These are phyloP conservation scores for Philonicus albiceps DNA, from an alignment of 2,888 invertebrate species.

Conservation along the genomic window DNA sequence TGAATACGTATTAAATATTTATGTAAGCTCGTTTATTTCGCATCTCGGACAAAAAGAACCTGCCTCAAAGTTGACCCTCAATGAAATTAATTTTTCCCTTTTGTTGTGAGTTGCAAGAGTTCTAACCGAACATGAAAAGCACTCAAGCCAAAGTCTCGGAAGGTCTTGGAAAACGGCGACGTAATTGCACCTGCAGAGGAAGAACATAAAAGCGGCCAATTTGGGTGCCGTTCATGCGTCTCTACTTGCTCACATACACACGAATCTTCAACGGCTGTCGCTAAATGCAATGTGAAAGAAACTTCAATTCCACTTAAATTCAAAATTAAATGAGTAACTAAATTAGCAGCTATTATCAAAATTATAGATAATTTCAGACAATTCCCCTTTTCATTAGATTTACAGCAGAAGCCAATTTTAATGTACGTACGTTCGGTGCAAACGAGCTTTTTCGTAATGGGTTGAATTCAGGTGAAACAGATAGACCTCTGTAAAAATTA, in stretches of 20 bases:
- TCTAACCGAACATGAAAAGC: neutral
- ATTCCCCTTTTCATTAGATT: neutral
- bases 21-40: neutral
- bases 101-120: neutral
- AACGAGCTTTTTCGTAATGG: neutral
- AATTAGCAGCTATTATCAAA: neutral
- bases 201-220: neutral
- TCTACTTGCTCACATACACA: neutral
- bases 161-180: neutral
- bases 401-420: neutral
- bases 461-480: neutral
- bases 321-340: neutral
- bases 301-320: neutral
- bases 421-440: neutral
- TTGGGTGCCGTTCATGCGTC: neutral
- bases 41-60: neutral
- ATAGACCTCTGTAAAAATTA: neutral
- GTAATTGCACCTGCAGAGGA: neutral
- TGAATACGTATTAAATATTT: neutral
- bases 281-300: neutral
- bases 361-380: conserved; percentile 5
- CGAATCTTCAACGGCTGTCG: neutral
- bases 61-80: neutral
- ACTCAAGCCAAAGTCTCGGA: neutral
- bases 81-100: neutral